Evolutionary conservation across 2,113 vertebrate genomes (phyloP).

Genomic region (Microcebus tavaratra): DNA sequence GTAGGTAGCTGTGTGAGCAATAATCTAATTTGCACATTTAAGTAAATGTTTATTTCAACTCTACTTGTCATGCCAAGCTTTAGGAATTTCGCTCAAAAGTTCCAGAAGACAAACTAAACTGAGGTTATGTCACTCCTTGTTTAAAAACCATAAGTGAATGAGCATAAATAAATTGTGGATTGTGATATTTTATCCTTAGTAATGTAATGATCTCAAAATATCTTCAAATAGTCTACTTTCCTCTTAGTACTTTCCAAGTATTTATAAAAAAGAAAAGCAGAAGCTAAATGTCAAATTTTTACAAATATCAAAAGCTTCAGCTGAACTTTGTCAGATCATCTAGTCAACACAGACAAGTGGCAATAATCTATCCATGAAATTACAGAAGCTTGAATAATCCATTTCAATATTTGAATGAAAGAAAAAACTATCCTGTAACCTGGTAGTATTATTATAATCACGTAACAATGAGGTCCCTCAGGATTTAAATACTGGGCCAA

Average conservation of each 20-base stretch:
- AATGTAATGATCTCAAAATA: slow-evolving; percentile 2
- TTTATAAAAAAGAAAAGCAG: not conserved
- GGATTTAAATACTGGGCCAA: not conserved
- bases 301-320: not conserved
- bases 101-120: not conserved
- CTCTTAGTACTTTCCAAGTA: not conserved
- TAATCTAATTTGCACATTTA: slow-evolving; percentile 51
- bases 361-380: not conserved
- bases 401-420: not conserved
- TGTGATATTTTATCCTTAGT: not conserved
- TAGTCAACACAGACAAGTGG: not conserved
- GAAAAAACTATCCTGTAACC: not conserved
- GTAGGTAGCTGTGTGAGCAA: slow-evolving; percentile 53
- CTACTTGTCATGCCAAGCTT: not conserved
- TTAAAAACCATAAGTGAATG: not conserved
- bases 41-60: slow-evolving; percentile 63
- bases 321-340: not conserved
- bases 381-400: not conserved
- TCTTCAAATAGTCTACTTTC: not conserved
- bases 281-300: not conserved
- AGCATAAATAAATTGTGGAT: not conserved
- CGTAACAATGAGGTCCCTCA: not conserved
- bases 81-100: slow-evolving; percentile 48
- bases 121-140: not conserved
- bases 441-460: not conserved